Percentiles rank a stretch among this genome's conserved stretches.
These are phyloP conservation scores for Tipula unca DNA, from an alignment of 2,888 invertebrate species.

Conservation along the genomic window DNA sequence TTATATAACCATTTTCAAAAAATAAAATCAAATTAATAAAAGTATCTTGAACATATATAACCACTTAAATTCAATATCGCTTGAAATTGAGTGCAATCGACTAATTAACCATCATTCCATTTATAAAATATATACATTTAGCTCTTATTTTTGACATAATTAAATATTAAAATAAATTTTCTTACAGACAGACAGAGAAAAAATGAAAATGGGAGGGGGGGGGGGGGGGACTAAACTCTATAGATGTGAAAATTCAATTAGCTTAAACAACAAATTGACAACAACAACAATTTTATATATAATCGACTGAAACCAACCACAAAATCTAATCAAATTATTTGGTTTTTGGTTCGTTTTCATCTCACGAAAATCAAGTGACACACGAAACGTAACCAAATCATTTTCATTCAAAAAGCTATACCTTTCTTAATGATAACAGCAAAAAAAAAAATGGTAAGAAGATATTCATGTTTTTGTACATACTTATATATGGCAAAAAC, in stretches of 20 bases:
- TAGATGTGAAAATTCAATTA: conserved; percentile 14
- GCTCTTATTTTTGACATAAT: neutral
- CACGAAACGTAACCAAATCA: neutral
- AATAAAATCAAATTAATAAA: neutral
- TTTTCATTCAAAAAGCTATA: neutral
- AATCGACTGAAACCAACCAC: neutral
- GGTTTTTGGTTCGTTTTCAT: neutral
- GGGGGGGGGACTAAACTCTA: neutral
- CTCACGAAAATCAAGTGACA: neutral
- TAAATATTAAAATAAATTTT: conserved; percentile 8
- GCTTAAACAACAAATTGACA: neutral
- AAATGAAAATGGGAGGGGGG: too few relatives aligned
- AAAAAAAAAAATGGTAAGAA: neutral
- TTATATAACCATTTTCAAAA: neutral
- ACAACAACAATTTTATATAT: neutral
- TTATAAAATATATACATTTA: too few relatives aligned
- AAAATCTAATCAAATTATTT: neutral
- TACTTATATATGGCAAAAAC: neutral
- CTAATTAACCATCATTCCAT: neutral
- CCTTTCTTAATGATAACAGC: neutral
- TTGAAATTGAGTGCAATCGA: neutral
- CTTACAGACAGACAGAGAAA: neutral
- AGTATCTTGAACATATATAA: too few relatives aligned
- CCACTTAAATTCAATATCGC: neutral
- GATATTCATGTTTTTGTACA: neutral